phyloP scores from a whole-genome alignment of 1,140 invertebrate genomes.

The Heliconius himera region DNA sequence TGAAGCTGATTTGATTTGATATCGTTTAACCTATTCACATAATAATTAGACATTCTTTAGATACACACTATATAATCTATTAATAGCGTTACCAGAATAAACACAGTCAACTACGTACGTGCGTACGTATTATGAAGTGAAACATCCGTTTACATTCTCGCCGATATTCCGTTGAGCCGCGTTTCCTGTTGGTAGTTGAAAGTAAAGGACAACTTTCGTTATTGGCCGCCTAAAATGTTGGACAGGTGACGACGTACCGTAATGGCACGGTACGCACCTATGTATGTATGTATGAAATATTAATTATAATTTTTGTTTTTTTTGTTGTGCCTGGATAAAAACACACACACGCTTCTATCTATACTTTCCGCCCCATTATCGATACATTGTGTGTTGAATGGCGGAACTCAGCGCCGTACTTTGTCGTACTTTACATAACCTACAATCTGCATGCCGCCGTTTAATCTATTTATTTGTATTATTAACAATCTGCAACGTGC shows the following conservation, averaged over 20 bases:
- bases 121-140: neutral
- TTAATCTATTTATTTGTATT: no score
- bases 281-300: neutral
- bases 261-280: neutral
- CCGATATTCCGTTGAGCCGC: slow-evolving; percentile 20
- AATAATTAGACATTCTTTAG: neutral
- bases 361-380: no score
- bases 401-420: no score
- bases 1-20: no score
- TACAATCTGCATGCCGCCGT: no score
- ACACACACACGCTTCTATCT: no score
- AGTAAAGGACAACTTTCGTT: slow-evolving; percentile 33
- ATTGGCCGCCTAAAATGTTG: slow-evolving; percentile 15
- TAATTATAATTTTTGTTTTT: neutral
- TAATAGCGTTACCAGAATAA: neutral
- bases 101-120: neutral
- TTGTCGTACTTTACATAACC: no score
- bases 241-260: neutral
- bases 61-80: neutral
- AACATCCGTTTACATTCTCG: slow-evolving; percentile 28
- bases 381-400: no score
- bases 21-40: neutral
- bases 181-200: slow-evolving; percentile 15
- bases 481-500: no score
- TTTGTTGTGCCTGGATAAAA: no score